Percentiles rank a stretch among this genome's conserved stretches.
phyloP scores from a whole-genome alignment of 2,113 vertebrate species.

The Vireo altiloquus region DNA sequence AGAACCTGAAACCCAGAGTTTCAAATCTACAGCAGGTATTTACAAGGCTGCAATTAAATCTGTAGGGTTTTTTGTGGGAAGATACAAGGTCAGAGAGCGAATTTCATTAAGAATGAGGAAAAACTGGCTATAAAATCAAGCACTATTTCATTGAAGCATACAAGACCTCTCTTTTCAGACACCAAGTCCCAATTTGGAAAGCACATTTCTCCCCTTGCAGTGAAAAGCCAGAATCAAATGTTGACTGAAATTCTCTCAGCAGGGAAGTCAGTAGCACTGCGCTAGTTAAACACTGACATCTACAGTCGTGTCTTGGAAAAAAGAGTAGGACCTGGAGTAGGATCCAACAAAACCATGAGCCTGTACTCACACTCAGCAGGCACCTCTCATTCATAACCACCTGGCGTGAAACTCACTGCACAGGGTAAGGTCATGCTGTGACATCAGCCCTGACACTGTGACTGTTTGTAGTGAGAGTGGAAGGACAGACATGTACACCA shows the following conservation, averaged over 20 bases:
- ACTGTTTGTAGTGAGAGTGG: too few relatives aligned
- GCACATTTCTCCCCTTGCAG: constrained; percentile 52
- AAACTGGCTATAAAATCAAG: background rate
- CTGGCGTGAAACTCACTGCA: accelerated
- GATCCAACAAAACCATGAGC: background rate
- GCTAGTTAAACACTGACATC: constrained; percentile 78
- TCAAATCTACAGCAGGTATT: background rate
- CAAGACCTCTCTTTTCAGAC: constrained; percentile 16
- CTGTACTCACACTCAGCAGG: accelerated
- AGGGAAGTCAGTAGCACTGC: background rate
- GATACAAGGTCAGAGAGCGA: background rate
- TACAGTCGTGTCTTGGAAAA: constrained; percentile 65
- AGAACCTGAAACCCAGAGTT: background rate
- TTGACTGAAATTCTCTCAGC: constrained; percentile 18
- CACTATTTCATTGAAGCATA: constrained; percentile 33
- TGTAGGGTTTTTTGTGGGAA: background rate
- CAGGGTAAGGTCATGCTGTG: background rate
- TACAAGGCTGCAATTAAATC: background rate
- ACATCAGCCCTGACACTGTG: background rate
- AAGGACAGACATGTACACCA: background rate
- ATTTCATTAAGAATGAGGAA: background rate
- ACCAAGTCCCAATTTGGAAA: constrained; percentile 48
- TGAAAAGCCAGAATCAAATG: constrained; percentile 32
- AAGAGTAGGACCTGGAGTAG: background rate
- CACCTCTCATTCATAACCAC: accelerated